These are phyloP conservation scores for Andrena chrysosceles DNA, from an alignment of 2,888 invertebrate genomes.

Conservation along the genomic window DNA sequence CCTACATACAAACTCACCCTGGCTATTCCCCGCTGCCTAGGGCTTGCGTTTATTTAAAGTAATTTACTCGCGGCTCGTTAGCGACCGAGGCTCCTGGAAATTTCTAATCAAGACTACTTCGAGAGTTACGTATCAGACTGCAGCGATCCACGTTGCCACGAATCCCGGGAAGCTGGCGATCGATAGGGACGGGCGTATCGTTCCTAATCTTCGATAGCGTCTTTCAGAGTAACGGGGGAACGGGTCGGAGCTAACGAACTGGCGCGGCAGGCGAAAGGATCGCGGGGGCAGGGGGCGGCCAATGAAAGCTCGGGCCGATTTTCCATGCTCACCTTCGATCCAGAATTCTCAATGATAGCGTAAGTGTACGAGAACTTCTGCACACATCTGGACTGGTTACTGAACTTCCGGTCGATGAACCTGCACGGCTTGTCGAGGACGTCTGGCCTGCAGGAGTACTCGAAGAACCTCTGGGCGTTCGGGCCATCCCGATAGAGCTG, in stretches of 20 bases:
- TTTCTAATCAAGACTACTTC: too few species aligned
- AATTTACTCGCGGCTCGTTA: too few species aligned
- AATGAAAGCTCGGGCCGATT: neutral
- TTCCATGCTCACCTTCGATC: constrained; percentile 49
- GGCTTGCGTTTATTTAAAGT: too few species aligned
- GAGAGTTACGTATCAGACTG: too few species aligned
- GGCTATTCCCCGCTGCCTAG: too few species aligned
- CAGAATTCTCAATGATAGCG: constrained; percentile 90
- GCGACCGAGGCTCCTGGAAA: too few species aligned
- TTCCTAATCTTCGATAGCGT: constrained; percentile 2
- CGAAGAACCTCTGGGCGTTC: constrained; percentile 91
- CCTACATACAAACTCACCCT: too few species aligned
- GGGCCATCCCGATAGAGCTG: constrained; percentile 91
- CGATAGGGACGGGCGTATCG: constrained; percentile 43
- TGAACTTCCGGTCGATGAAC: constrained; percentile 90
- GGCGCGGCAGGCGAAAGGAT: neutral
- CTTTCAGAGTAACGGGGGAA: neutral
- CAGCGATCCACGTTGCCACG: too few species aligned
- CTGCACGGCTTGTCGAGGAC: constrained; percentile 91
- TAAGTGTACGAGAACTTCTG: constrained; percentile 94
- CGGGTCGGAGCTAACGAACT: constrained; percentile 9
- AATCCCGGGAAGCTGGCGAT: neutral
- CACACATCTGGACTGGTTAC: constrained; percentile 91
- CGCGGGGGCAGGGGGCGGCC: neutral
- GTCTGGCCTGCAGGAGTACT: constrained; percentile 91